Evolutionary conservation across 2,888 invertebrate genomes (phyloP).

Genomic region (Eurytoma adleriae): DNA sequence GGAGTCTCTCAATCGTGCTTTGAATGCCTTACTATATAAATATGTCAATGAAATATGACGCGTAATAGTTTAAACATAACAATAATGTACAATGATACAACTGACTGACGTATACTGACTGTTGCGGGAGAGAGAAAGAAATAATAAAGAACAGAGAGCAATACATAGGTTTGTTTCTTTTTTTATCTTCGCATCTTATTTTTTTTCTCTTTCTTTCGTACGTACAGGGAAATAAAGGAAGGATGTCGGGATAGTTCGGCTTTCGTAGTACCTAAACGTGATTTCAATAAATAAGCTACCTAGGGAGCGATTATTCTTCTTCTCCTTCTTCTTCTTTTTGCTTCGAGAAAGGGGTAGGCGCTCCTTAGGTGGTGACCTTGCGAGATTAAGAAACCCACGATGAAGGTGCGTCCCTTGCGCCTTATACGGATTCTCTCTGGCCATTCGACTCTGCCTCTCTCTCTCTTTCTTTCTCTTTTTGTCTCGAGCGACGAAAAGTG

Average conservation of each 20-base stretch:
- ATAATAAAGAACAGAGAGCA: constrained; percentile 60
- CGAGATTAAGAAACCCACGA: constrained; percentile 60
- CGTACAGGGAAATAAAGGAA: constrained; percentile 60
- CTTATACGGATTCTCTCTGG: constrained; percentile 52
- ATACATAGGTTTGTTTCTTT: constrained; percentile 45
- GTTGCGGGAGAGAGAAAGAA: constrained; percentile 56
- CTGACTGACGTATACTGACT: constrained; percentile 54
- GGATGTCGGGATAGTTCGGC: constrained; percentile 59
- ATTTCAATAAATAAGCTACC: constrained; percentile 75
- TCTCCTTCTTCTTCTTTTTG: constrained; percentile 34
- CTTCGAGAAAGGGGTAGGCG: constrained; percentile 63
- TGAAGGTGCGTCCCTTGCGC: constrained; percentile 44
- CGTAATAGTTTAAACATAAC: constrained; percentile 49
- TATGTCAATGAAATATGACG: constrained; percentile 46
- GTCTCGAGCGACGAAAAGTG: constrained; percentile 28
- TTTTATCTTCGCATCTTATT: constrained; percentile 31
- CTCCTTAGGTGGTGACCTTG: constrained; percentile 69
- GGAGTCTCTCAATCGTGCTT: constrained; percentile 52
- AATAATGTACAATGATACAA: constrained; percentile 54
- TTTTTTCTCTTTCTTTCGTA: constrained; percentile 51
- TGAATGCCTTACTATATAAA: constrained; percentile 44
- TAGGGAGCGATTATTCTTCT: constrained; percentile 69
- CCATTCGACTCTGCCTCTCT: constrained; percentile 8
- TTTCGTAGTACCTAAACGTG: constrained; percentile 68
- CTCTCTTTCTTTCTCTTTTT: neutral